A percentile compares a stretch with the other conserved stretches of the same genome.
Conservation (phyloP, 2,888 invertebrate species). For the Pteria penguin region DNA sequence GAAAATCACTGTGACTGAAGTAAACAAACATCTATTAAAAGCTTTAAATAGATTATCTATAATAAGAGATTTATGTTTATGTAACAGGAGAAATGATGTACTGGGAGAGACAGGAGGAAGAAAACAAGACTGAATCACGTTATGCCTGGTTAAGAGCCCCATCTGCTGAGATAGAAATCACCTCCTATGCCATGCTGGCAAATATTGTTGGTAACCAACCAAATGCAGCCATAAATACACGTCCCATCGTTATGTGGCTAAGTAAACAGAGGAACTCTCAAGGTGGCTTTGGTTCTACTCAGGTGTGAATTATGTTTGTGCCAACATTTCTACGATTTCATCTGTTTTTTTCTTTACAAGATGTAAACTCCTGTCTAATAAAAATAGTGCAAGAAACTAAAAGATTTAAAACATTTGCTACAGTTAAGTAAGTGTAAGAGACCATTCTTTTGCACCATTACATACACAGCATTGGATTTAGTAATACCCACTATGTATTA, state of each 20-base stretch:
- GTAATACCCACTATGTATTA: too few relatives aligned
- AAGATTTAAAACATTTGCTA: too few relatives aligned
- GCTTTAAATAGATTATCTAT: too few relatives aligned
- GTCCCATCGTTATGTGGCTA: conserved; percentile 87
- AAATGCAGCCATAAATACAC: conserved; percentile 75
- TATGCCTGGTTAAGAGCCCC: conserved; percentile 82
- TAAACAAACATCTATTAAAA: too few relatives aligned
- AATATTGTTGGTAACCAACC: conserved; percentile 81
- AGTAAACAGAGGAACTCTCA: conserved; percentile 87
- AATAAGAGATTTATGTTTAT: too few relatives aligned
- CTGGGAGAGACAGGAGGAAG: conserved; percentile 86
- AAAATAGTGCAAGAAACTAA: too few relatives aligned
- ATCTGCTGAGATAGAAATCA: conserved; percentile 91
- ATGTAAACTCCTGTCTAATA: too few relatives aligned
- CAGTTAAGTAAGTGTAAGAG: too few relatives aligned
- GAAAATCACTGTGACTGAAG: too few relatives aligned
- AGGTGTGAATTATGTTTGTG: conserved; percentile 61
- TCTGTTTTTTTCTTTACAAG: too few relatives aligned
- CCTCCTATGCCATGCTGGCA: conserved; percentile 91
- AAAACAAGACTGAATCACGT: conserved; percentile 40
- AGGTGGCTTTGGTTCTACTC: conserved; percentile 79
- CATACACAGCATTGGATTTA: too few relatives aligned
- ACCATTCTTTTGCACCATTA: too few relatives aligned
- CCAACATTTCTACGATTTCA: neutral
- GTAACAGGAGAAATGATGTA: conserved; percentile 85